These are phyloP conservation scores for Euwallacea similis DNA, from an alignment of 1,140 invertebrate species.

Conservation along the genomic window DNA sequence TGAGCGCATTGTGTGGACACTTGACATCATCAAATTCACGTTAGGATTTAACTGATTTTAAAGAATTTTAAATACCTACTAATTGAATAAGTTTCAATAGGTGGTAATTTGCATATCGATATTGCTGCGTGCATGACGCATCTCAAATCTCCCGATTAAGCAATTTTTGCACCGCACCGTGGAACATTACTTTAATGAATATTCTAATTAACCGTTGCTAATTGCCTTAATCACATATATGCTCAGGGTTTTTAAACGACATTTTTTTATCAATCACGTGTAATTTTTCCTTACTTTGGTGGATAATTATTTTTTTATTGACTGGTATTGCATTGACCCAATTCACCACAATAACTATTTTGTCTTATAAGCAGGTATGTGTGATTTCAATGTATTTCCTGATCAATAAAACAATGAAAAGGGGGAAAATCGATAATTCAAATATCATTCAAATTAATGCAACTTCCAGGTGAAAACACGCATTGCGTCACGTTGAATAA, in stretches of 20 bases:
- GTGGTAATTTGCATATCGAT: too few species aligned
- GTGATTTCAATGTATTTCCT: not conserved
- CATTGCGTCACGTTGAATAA: not conserved
- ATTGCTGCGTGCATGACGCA: too few species aligned
- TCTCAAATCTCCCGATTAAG: too few species aligned
- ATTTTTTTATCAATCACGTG: constrained; percentile 13
- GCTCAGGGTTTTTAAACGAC: constrained; percentile 16
- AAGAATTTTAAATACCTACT: too few species aligned
- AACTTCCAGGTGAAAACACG: not conserved
- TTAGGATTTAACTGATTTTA: too few species aligned
- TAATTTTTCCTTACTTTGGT: constrained; percentile 22
- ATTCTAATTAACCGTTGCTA: not conserved
- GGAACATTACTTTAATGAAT: not conserved
- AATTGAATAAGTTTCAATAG: too few species aligned
- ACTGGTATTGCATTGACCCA: constrained; percentile 25
- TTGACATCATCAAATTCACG: too few species aligned
- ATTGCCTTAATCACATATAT: constrained; percentile 18
- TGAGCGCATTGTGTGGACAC: too few species aligned
- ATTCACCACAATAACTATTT: constrained; percentile 14
- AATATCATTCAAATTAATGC: not conserved
- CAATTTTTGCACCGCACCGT: too few species aligned
- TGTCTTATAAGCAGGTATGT: not conserved
- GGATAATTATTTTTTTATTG: constrained; percentile 27
- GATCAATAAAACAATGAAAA: too few species aligned
- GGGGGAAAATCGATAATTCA: not conserved